These are phyloP conservation scores for Lamprologus lemairii DNA, from an alignment of 2,113 vertebrate genomes.

Conservation along the genomic window DNA sequence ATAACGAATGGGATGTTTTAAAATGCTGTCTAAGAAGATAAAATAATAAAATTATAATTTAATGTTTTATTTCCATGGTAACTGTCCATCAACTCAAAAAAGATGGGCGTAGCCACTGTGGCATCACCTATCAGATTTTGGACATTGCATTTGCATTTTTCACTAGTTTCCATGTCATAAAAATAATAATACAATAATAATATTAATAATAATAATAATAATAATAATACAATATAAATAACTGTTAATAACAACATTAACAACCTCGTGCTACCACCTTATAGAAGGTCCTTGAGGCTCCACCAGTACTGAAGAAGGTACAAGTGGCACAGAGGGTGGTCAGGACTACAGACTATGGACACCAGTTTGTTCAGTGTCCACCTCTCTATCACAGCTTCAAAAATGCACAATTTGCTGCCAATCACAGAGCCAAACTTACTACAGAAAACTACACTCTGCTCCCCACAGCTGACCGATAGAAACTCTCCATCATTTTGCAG, in stretches of 20 bases:
- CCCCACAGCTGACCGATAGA: background rate
- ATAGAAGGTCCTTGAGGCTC: background rate
- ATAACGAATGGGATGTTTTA: accelerated
- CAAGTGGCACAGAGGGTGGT: background rate
- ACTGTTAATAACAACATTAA: background rate
- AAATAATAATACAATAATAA: background rate
- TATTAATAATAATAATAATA: background rate
- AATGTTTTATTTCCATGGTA: background rate
- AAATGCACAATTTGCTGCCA: background rate
- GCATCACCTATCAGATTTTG: background rate
- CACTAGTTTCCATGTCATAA: background rate
- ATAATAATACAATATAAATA: background rate
- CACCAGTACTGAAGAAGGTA: background rate
- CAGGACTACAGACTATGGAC: background rate
- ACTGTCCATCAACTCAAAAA: background rate
- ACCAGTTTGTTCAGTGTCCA: background rate
- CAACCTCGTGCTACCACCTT: background rate
- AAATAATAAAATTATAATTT: accelerated
- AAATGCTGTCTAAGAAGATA: background rate
- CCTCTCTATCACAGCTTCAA: background rate
- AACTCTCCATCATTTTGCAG: background rate
- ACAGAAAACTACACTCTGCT: background rate
- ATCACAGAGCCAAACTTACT: background rate
- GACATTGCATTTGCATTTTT: background rate
- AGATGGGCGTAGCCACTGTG: background rate